Evolutionary conservation across 1,140 invertebrate species (phyloP).

Genomic region (Tetramorium simillimum): DNA sequence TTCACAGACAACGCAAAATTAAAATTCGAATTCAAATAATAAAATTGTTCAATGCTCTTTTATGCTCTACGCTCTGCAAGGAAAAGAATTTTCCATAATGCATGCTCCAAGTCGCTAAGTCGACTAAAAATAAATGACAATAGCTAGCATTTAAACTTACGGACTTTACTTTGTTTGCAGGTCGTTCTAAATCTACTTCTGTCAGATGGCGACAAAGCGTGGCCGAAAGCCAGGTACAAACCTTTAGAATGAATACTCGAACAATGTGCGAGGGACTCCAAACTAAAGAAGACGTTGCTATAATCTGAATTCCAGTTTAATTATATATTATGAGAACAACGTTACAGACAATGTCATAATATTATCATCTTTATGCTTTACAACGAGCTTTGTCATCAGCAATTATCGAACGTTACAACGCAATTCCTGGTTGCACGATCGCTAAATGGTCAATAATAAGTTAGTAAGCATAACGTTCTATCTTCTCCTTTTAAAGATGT

Average conservation of each 20-base stretch:
- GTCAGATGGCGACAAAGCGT: conserved; percentile 75
- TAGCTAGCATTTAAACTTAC: not conserved
- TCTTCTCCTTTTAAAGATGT: not conserved
- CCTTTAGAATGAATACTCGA: conserved; percentile 67
- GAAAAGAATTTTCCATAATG: not conserved
- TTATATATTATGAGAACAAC: not conserved
- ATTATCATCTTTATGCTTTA: not conserved
- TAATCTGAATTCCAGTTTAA: conserved; percentile 61
- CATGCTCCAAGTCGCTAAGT: not conserved
- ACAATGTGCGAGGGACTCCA: conserved; percentile 65
- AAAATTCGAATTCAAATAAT: not conserved
- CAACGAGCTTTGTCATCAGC: not conserved
- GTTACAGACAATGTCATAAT: not conserved
- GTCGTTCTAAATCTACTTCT: conserved; percentile 71
- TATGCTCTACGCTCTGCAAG: not conserved
- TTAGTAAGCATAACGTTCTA: not conserved
- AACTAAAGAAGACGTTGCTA: conserved; percentile 54
- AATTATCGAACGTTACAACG: not conserved
- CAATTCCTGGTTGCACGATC: not conserved
- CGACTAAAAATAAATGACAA: not conserved
- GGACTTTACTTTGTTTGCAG: conserved; percentile 66
- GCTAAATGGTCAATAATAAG: not conserved
- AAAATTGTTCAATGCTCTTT: not conserved
- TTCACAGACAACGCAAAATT: not conserved
- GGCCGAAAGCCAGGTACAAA: conserved; percentile 71